Evolutionary conservation across 2,888 invertebrate species (phyloP), one percentile per base, ranked within the genome.

Genomic region (Lapara coniferarum): DNA sequence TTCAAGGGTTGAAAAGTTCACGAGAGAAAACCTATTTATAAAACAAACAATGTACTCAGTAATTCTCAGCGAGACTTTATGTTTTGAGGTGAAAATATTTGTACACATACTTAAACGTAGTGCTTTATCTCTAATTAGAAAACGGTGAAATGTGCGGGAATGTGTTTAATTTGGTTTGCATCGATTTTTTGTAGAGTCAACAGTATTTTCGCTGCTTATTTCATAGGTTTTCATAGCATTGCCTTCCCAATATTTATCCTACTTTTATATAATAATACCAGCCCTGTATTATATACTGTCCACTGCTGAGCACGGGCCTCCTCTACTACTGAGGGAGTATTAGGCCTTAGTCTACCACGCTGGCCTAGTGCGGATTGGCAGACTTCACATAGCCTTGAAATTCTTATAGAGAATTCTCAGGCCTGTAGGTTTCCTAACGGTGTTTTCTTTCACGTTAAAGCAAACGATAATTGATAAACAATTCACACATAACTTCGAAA

Each of bases 1-100:
- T 88, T 89, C 88, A 87, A 86, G 86, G 88, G 87, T 85, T 85
- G 81, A 84, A 81, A 84, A 85, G 82, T 84, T 83, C 82, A 81
- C 83, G 84, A 84, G 82, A 85, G 83, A 79, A 83, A 78, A 83
- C 81, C 78, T 88, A 88, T 87, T 84, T 83, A 83, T 84, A 81
- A 83, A 83, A 79, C 79, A 79, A 81, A 76, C 63, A 63, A 63
- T 63, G 63, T 49, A 19, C 63, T 63, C 63, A 75, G 46, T 37
- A 37, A 5, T 63, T 49, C 63, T 63, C 46, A 63, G 78, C 63
- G 63, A 37, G 37, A 63, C 63, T 49, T 63, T 46, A 49, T 63
- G 49, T 63, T 63, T 49, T 63, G 46, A 49, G 13, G 63, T 46
- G 59, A 63, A 63, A 70, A 72, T 71, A 69, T 76, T 73, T 75